Conservation (phyloP, 2,113 vertebrate genomes). For the Thinocorus orbignyianus region DNA sequence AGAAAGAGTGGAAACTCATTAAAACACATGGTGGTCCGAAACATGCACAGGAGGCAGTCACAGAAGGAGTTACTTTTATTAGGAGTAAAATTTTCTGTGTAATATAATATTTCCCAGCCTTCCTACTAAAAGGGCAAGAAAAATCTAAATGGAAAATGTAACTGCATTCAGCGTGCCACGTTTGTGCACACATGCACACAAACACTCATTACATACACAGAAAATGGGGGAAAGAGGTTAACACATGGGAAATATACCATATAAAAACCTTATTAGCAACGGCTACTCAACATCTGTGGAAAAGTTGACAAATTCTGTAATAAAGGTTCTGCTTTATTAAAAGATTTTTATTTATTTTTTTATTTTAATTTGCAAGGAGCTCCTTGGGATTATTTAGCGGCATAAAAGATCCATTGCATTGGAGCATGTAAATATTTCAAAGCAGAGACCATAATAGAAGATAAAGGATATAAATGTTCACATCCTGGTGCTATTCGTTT, state of each 20-base stretch:
- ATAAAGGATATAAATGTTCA: not conserved
- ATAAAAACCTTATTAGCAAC: conserved; percentile 37
- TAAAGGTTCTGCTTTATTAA: not conserved
- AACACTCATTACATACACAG: not conserved
- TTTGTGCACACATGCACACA: not conserved
- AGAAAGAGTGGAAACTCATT: conserved; percentile 59
- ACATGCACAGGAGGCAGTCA: conserved; percentile 41
- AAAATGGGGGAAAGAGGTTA: not conserved
- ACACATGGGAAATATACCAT: not conserved
- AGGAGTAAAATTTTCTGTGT: conserved; percentile 64
- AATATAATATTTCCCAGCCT: conserved; percentile 66
- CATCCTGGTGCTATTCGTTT: not conserved
- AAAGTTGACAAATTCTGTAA: conserved; percentile 47
- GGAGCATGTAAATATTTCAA: not conserved
- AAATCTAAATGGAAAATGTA: conserved; percentile 58
- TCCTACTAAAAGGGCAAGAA: conserved; percentile 19
- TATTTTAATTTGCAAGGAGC: not conserved
- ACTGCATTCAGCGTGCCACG: conserved; percentile 5
- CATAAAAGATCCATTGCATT: not conserved
- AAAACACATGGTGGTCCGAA: conserved; percentile 58
- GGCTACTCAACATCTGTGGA: conserved; percentile 27
- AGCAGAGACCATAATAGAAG: not conserved
- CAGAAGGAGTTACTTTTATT: conserved; percentile 61
- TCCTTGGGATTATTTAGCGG: not conserved
- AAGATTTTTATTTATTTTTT: not conserved